Conservation (phyloP, 2,797 vertebrate genomes). For the Enteromius fasciolatus region DNA sequence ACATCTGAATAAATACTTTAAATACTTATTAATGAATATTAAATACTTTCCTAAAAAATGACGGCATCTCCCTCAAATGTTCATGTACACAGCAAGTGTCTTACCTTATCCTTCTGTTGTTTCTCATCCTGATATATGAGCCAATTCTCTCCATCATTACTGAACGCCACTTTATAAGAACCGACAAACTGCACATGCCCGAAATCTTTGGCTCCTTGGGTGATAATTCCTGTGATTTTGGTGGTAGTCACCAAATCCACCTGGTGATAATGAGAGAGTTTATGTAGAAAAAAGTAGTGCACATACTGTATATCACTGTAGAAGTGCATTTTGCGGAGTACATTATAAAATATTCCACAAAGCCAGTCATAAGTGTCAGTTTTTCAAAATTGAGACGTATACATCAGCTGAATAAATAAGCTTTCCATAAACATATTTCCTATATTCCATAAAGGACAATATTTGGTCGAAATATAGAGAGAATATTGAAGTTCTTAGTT, state of each 20-base stretch:
- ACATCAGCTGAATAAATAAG: too few species aligned
- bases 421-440: too few species aligned
- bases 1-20: neutral
- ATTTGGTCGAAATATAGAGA: too few species aligned
- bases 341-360: too few species aligned
- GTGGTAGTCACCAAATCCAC: constrained; percentile 83
- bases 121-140: constrained; percentile 84
- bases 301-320: neutral
- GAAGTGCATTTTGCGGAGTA: neutral
- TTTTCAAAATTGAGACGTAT: too few species aligned
- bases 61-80: neutral
- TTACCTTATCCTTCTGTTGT: constrained; percentile 87
- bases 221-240: constrained; percentile 87
- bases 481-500: too few species aligned
- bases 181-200: constrained; percentile 86
- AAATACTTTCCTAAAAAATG: neutral
- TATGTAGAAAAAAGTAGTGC: neutral
- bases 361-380: too few species aligned
- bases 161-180: constrained; percentile 86
- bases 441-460: too few species aligned
- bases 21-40: too few species aligned
- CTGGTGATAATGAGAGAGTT: constrained; percentile 60
- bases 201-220: constrained; percentile 88
- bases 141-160: constrained; percentile 83
- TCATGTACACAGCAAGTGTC: neutral